Conservation (phyloP, 2,797 vertebrate genomes). For the Crypturellus tataupa region DNA sequence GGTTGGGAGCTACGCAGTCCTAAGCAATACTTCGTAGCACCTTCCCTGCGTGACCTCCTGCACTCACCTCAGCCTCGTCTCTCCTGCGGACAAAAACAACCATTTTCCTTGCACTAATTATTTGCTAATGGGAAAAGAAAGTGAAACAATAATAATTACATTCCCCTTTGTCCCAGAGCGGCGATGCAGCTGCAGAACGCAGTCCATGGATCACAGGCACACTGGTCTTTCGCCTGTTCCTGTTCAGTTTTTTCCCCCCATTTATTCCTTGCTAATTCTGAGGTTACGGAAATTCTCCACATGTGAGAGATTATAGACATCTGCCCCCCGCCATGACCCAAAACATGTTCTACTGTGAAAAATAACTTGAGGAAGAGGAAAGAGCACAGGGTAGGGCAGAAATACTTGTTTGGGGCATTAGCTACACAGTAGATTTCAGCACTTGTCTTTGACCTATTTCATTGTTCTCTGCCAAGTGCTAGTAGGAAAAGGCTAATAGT, state of each 20-base stretch:
- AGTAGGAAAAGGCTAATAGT: not conserved
- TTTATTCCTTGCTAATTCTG: slow-evolving; percentile 67
- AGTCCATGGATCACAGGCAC: slow-evolving; percentile 29
- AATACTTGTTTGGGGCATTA: not conserved
- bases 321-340: slow-evolving; percentile 33
- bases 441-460: not conserved
- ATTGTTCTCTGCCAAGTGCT: not conserved
- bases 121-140: slow-evolving; percentile 52
- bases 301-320: slow-evolving; percentile 61
- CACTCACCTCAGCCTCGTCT: not conserved
- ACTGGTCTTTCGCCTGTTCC: slow-evolving; percentile 57
- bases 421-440: not conserved
- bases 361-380: not conserved
- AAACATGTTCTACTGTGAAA: not conserved
- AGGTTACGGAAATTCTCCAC: slow-evolving; percentile 65
- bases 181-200: slow-evolving; percentile 53
- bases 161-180: slow-evolving; percentile 61
- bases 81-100: slow-evolving; percentile 21
- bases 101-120: not conserved
- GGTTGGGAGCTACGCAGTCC: not conserved
- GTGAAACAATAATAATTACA: slow-evolving; percentile 55
- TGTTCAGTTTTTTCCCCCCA: not conserved
- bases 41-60: not conserved
- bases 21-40: not conserved
- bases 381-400: not conserved